Evolutionary conservation across 2,797 vertebrate species (phyloP).

Genomic region (Coregonus ussuriensis): DNA sequence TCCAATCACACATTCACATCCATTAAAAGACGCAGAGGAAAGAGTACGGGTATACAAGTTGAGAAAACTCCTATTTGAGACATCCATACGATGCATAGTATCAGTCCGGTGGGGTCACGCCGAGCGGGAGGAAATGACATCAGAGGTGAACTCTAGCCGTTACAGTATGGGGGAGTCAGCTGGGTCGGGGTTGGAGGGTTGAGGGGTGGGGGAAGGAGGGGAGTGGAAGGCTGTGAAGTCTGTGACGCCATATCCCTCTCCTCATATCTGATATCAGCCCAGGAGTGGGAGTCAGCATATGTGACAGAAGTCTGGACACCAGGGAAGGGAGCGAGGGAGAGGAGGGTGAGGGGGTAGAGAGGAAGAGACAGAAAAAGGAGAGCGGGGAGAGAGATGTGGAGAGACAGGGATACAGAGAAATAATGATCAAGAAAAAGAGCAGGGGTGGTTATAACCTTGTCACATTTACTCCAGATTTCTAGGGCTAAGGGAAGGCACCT

Average conservation of each 20-base stretch:
- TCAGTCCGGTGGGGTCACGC: constrained; percentile 27
- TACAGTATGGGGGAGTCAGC: constrained; percentile 23
- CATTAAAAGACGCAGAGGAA: background rate
- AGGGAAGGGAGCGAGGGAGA: background rate
- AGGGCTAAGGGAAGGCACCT: background rate
- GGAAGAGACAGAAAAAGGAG: background rate
- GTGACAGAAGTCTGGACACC: constrained; percentile 26
- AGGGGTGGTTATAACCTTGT: background rate
- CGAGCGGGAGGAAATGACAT: constrained; percentile 46
- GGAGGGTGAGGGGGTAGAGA: background rate
- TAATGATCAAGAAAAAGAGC: background rate
- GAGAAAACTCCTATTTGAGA: background rate
- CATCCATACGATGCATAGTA: constrained; percentile 37
- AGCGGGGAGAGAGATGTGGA: background rate
- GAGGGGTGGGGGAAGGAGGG: background rate
- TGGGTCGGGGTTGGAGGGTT: constrained; percentile 18
- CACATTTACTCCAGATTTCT: background rate
- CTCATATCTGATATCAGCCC: constrained; percentile 47
- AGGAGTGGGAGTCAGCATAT: constrained; percentile 34
- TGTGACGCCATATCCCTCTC: constrained; percentile 33
- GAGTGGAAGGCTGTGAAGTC: constrained; percentile 17
- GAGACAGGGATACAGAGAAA: background rate
- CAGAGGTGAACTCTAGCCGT: constrained; percentile 34
- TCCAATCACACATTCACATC: background rate
- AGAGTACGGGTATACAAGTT: background rate